Percentiles rank a stretch among this genome's conserved stretches.
Evolutionary conservation across 2,113 vertebrate genomes (phyloP).

Genomic region (Recurvirostra avosetta): DNA sequence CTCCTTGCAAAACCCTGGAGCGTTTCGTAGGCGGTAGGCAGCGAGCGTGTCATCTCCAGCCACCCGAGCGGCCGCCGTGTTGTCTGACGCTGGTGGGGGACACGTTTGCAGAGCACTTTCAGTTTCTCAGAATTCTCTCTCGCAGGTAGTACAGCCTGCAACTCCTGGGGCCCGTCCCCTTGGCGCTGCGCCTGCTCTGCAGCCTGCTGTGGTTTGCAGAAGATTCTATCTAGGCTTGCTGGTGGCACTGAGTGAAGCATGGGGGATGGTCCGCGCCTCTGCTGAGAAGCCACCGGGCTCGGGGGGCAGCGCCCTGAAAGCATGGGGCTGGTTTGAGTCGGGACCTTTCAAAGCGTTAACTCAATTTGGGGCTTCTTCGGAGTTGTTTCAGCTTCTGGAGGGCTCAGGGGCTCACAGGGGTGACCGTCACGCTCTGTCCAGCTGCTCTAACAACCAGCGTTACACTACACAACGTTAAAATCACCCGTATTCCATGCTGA

Average conservation of each 20-base stretch:
- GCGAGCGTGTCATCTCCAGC: neutral
- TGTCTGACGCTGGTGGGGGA: neutral
- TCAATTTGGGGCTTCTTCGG: neutral
- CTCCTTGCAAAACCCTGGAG: neutral
- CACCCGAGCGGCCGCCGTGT: rapidly evolving
- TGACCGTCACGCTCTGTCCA: neutral
- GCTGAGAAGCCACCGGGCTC: neutral
- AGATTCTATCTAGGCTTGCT: neutral
- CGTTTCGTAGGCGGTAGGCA: neutral
- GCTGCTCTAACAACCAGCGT: neutral
- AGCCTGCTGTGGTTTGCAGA: neutral
- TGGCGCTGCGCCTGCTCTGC: neutral
- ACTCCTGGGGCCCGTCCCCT: neutral
- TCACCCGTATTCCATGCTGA: rapidly evolving
- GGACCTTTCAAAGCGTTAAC: neutral
- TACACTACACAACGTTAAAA: neutral
- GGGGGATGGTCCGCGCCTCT: neutral
- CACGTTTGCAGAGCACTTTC: neutral
- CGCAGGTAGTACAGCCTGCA: neutral
- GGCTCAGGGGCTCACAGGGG: neutral
- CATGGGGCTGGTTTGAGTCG: rapidly evolving
- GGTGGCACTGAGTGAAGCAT: neutral
- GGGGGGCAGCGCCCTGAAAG: neutral
- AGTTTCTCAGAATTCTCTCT: neutral
- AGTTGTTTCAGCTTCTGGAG: neutral